Evolutionary conservation across 2,888 invertebrate genomes (phyloP).

Genomic region (Cecidostiba fungosa): DNA sequence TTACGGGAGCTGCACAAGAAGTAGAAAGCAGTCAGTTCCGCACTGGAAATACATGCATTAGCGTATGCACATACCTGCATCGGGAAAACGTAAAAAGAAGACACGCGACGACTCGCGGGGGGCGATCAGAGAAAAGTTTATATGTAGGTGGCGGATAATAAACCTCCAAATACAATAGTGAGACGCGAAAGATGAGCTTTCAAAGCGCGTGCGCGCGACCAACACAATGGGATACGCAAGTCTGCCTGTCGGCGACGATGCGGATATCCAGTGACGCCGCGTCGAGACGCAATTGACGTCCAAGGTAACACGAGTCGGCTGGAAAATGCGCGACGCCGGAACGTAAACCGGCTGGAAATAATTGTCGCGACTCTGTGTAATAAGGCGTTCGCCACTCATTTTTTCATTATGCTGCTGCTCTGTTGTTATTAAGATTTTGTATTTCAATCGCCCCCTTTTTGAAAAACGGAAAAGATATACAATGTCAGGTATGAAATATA

Average conservation of each 20-base stretch:
- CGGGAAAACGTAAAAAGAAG: no score
- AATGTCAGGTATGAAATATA: no score
- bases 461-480: no score
- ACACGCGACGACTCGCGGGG: no score
- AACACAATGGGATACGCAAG: slow-evolving; percentile 35
- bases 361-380: neutral
- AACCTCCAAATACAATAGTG: no score
- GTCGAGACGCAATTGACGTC: slow-evolving; percentile 1
- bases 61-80: no score
- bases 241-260: neutral
- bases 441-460: no score
- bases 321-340: neutral
- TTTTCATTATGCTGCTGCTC: neutral
- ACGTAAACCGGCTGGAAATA: neutral
- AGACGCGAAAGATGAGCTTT: slow-evolving; percentile 25
- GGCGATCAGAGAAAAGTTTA: no score
- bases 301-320: slow-evolving; percentile 35
- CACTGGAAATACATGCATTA: neutral
- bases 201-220: slow-evolving; percentile 3
- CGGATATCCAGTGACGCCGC: slow-evolving; percentile 29
- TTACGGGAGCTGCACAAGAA: neutral
- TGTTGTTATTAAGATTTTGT: no score
- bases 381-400: no score
- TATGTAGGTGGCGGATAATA: no score
- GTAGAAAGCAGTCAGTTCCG: slow-evolving; percentile 14